Conservation (phyloP, 2,888 invertebrate genomes). For the Trissoscelio sp. region DNA sequence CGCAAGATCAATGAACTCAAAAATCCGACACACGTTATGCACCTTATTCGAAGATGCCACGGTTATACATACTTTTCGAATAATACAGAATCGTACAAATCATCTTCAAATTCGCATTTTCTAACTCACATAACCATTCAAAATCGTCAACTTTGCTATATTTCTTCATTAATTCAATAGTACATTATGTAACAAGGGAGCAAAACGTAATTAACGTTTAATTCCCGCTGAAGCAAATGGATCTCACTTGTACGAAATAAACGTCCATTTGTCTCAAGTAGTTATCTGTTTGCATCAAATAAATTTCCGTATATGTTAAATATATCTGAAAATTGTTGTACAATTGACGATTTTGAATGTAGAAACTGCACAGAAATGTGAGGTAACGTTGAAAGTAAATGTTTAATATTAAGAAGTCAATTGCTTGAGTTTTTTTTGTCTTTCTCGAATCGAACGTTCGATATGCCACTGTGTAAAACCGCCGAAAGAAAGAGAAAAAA, state of each 20-base stretch:
- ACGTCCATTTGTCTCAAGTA: no score
- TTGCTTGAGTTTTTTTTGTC: slow-evolving; percentile 50
- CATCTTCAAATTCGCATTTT: not conserved
- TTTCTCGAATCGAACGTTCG: slow-evolving; percentile 48
- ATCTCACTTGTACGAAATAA: no score
- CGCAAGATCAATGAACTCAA: slow-evolving; percentile 64
- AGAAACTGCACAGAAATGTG: not conserved
- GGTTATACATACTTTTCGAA: slow-evolving; percentile 22
- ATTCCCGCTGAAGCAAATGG: no score
- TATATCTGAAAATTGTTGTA: not conserved
- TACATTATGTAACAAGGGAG: no score
- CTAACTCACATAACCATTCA: no score
- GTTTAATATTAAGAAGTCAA: slow-evolving; percentile 31
- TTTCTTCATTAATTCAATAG: no score
- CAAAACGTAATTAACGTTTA: no score
- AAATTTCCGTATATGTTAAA: not conserved
- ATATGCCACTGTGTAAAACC: slow-evolving; percentile 51
- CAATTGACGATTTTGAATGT: slow-evolving; percentile 3
- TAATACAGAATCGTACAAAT: slow-evolving; percentile 15
- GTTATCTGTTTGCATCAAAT: no score
- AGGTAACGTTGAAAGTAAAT: slow-evolving; percentile 25
- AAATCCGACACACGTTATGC: slow-evolving; percentile 46
- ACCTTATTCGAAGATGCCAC: slow-evolving; percentile 5
- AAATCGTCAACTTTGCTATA: no score
- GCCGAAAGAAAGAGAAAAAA: slow-evolving; percentile 56